Base-by-base conservation (phyloP, 2,888 invertebrate species). In the Mamestra brassicae region DNA sequence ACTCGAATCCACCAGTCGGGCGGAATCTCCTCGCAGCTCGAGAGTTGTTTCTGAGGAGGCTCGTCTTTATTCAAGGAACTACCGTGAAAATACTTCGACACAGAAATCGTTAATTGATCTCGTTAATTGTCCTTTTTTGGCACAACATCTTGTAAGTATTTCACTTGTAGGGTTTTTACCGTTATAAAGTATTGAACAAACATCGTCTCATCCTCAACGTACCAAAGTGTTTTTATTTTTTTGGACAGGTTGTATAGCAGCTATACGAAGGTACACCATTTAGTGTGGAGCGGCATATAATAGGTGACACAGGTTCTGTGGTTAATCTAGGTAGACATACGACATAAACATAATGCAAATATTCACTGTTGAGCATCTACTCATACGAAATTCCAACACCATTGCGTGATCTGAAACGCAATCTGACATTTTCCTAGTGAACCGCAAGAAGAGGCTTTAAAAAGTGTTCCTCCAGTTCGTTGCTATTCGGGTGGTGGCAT, bases 11-110 rank as follows among this genome's bases (percentile, higher is more conserved):
- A 90, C 90, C 89, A 89, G 88, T 88, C 87, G 82, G 78, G 74
- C 80, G 92, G 92, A 92, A 93, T 93, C 92, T 90, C 90, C 90
- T 86, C 89, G 88, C 88, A 87, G 86, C 86, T 87, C 89, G 81
- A 76, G 82, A 87, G 88, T 88, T 88, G 89, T 88, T 93, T 94
- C 93, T 88, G 88, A 89, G 90, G 91, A 93, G 87, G 80, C 88
- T 91, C 88, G 91, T 89, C 92, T 91, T 93, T 93, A 94, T 95
- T 95, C 94, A 94, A 87, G 89, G 93, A 95, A 94, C 92, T 91
- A 91, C 92, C 93, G 93, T 93, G 93, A 93, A 94, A 92, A 93
- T 93, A 89, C 91, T 90, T 90, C 87, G 87, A 88, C 91, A 88
- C 90, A 87, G 85, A 89, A 90, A 90, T 92, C 89, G 89, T 92